Base-by-base conservation (phyloP, 2,113 vertebrate genomes). In the Nerophis lumbriciformis region DNA sequence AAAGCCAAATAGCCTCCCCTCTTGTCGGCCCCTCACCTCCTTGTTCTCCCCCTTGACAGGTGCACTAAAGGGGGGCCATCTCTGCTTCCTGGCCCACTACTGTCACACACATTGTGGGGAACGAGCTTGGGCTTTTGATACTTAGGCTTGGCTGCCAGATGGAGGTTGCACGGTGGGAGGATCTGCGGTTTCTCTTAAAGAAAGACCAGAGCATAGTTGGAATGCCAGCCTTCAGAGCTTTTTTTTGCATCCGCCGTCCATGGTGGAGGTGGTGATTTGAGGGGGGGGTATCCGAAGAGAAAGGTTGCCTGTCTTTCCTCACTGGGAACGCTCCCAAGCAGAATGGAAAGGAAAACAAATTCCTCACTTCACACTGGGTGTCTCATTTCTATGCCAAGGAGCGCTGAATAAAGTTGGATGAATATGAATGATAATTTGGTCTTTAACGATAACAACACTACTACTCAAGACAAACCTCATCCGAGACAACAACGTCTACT, bases 201-300 rank as follows among this genome's bases (percentile, higher is more conserved):
- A 69, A 81, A 84, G 86, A 85, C 73, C 67, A 68, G 79, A 84
- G 87, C 88, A 84, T 88, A 80, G 82, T 78, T 90, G 87, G 80
- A 90, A 90, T 90, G 82, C 85, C 80, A 85, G 68, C 66, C 66
- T 81, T 87, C 61, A 74, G 63, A 71, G 67, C 73, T 81, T 75
- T 28, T 28, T 28, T 28, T 4, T 85, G 75, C 79, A 83, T 83
- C 75, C 77, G 78, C 82, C 82, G 77, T 68, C 69, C 72, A 68
- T 6, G 68, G 60, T 48, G 50, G 51, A 36, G 69, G 68, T 55
- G 68, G 50, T 48, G 73, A 55, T 68, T 66, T 59, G 70, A 38
- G 3, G 28, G 28, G 72, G 64, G 73, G 49, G 35, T 63, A 66
- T 79, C 63, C 53, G 63, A 63, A 79, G 69, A 79, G 70, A 85